Conservation (phyloP, 2,888 invertebrate genomes). For the Strigamia maritima region DNA sequence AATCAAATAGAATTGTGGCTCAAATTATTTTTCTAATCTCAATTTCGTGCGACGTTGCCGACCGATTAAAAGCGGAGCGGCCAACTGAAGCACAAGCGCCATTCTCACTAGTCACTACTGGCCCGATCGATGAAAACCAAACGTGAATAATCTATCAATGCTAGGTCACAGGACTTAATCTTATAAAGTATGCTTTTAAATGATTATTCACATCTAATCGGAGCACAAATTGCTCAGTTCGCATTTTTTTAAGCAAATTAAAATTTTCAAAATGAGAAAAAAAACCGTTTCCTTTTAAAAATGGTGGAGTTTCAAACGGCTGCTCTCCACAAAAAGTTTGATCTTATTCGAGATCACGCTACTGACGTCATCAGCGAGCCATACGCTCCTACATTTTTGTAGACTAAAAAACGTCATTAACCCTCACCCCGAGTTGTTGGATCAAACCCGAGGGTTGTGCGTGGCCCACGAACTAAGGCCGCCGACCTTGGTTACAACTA, state of each 20-base stretch:
- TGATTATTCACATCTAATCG: not conserved
- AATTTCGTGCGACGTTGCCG: not conserved
- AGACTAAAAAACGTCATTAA: not conserved
- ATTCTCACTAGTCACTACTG: not conserved
- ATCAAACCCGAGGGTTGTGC: not conserved
- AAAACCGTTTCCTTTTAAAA: not conserved
- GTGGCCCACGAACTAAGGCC: slow-evolving; percentile 8
- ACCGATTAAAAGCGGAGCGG: not conserved
- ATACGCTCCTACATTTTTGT: not conserved
- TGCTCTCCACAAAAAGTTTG: not conserved
- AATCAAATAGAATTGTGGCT: not conserved
- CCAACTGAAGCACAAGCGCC: slow-evolving; percentile 34
- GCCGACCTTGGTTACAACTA: not conserved
- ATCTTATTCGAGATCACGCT: not conserved
- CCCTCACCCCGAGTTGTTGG: not conserved
- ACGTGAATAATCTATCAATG: slow-evolving; percentile 31
- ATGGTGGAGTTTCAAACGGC: not conserved
- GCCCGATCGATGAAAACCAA: slow-evolving; percentile 31
- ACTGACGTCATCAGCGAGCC: not conserved
- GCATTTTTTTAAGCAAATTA: not conserved
- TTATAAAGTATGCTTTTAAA: not conserved
- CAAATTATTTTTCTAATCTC: not conserved
- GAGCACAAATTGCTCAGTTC: not conserved
- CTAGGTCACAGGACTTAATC: slow-evolving; percentile 14
- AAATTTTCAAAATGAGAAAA: not conserved